Evolutionary conservation across 1,140 invertebrate species (phyloP), one percentile per base, ranked within the genome.

Genomic region (Chelonus insularis): DNA sequence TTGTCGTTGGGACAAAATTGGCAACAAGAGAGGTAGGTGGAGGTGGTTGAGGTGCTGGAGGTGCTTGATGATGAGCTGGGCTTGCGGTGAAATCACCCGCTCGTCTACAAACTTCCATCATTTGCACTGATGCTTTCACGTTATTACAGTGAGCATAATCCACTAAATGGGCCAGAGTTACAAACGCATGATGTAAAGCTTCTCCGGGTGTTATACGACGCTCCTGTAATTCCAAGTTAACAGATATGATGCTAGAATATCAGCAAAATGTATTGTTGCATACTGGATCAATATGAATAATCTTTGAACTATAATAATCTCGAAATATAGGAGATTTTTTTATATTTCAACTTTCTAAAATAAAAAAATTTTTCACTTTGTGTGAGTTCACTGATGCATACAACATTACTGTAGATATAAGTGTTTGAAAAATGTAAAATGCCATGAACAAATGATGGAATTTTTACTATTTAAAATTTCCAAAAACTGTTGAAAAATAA

Each of bases 121-220:
- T 96, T 78, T 96, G 93, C 16, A 95, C 93, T 63, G 92, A 95
- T 2, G 93, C 91, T 80, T 96, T 96, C 1, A 96, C 94, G 80
- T 96, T 97, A 78, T 95, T 94, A 77, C 94, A 97, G 78, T 98
- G 95, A 0, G 94, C 93, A 78, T 98, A 98, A 78, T 98, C 96
- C 2, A 96, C 90, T 21, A 99, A 84, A 81, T 98, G 96, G 1
- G 91, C 91, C 56, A 98, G 83, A 11, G 91, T 92, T 5, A 97
- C 94, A 82, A 98, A 98, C 11, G 92, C 89, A 81, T 98, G 96
- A 78, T 96, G 95, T 60, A 99, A 78, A 5, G 96, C 96, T 80
- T 97, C 95, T 8, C 92, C 92, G 0, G 97, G 97, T 43, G 93
- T 97, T 68, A 98, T 96, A 14, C 97, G 85, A 16, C 95, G 84